Evolutionary conservation across 2,113 vertebrate species (phyloP).

Genomic region (Rana temporaria): DNA sequence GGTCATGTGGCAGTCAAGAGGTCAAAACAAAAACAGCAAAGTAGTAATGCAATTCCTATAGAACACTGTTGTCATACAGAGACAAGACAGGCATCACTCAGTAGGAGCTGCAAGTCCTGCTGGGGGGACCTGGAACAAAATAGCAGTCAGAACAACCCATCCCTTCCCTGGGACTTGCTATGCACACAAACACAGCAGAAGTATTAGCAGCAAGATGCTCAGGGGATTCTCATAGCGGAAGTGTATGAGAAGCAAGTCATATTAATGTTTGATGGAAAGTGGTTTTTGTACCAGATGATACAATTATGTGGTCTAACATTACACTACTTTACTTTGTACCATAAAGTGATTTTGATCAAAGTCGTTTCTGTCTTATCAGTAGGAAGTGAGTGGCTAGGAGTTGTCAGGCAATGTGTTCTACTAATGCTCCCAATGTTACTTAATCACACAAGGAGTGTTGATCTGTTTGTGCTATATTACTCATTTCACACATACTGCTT

Average conservation of each 20-base stretch:
- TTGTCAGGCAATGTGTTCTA: too few relatives aligned
- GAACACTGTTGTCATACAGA: constrained; percentile 1
- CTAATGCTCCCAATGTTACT: background rate
- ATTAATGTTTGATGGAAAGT: constrained; percentile 16
- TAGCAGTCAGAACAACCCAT: background rate
- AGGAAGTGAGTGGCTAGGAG: background rate
- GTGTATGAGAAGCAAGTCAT: background rate
- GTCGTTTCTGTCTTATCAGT: background rate
- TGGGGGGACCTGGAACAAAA: background rate
- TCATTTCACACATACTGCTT: too few relatives aligned
- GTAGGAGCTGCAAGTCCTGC: background rate
- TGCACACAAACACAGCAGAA: constrained; percentile 20
- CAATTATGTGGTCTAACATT: background rate
- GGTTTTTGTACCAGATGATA: background rate
- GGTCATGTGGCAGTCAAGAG: constrained; percentile 15
- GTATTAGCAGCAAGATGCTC: background rate
- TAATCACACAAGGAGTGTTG: background rate
- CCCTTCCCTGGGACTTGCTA: constrained; percentile 7
- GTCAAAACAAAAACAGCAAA: constrained; percentile 46
- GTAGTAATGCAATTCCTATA: constrained; percentile 29
- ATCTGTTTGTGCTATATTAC: too few relatives aligned
- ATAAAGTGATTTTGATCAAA: background rate
- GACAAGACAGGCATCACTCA: constrained; percentile 8
- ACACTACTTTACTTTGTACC: background rate
- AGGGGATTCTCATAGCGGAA: constrained; percentile 8